phyloP scores from a whole-genome alignment of 1,140 invertebrate genomes.

The Drepana arcuata region DNA sequence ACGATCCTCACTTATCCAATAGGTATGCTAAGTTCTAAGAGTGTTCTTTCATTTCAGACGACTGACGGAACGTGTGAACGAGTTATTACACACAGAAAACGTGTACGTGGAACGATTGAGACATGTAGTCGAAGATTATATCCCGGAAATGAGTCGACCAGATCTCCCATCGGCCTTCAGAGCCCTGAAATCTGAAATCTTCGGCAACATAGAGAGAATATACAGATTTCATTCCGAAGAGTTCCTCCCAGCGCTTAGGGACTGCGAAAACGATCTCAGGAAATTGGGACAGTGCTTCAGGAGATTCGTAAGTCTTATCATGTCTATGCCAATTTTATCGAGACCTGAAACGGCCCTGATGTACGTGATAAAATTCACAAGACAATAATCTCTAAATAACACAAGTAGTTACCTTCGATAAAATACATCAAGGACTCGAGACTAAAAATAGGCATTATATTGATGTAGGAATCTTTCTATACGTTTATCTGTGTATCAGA shows the following conservation, averaged over 20 bases:
- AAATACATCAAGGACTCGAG: too few relatives aligned
- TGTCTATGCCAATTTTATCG: background rate
- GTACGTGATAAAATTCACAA: too few relatives aligned
- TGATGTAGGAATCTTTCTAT: too few relatives aligned
- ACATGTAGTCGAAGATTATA: slow-evolving; percentile 65
- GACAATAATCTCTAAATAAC: too few relatives aligned
- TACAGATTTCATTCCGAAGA: slow-evolving; percentile 59
- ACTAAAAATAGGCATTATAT: too few relatives aligned
- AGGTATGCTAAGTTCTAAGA: too few relatives aligned
- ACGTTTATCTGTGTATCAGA: too few relatives aligned
- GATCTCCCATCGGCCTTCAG: slow-evolving; percentile 36
- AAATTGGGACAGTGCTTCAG: slow-evolving; percentile 64
- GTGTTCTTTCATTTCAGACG: slow-evolving; percentile 36
- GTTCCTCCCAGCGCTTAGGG: slow-evolving; percentile 57
- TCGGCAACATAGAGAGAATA: slow-evolving; percentile 64
- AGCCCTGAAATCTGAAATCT: slow-evolving; percentile 53
- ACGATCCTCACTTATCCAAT: too few relatives aligned
- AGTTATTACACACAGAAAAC: slow-evolving; percentile 63
- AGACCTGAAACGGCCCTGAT: too few relatives aligned
- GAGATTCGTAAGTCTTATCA: slow-evolving; percentile 47
- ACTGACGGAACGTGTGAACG: slow-evolving; percentile 60
- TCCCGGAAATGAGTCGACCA: slow-evolving; percentile 46
- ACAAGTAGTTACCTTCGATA: too few relatives aligned
- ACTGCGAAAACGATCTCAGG: slow-evolving; percentile 61
- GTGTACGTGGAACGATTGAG: slow-evolving; percentile 58